phyloP scores from a whole-genome alignment of 2,888 invertebrate species.

The Chrysolina oricalcia region DNA sequence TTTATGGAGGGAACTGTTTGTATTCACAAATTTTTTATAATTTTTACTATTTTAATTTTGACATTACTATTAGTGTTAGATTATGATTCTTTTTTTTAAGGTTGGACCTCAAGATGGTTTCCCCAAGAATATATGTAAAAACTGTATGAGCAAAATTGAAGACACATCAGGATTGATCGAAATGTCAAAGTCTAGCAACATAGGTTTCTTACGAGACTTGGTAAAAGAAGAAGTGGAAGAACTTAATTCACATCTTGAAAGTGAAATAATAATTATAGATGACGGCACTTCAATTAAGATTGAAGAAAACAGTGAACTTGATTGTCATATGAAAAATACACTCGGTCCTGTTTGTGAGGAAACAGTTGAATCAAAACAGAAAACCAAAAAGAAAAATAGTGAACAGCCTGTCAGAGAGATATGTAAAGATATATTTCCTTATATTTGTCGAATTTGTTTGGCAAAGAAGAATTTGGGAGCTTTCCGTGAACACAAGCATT shows the following conservation, averaged over 20 bases:
- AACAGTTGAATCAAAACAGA: not conserved
- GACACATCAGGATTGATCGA: not conserved
- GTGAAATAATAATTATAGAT: conserved; percentile 8
- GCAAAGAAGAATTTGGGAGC: not conserved
- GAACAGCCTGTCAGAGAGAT: not conserved
- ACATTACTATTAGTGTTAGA: no score
- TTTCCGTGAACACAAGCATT: not conserved
- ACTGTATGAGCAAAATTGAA: not conserved
- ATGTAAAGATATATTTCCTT: not conserved
- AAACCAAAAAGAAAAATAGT: not conserved
- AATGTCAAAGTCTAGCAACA: not conserved
- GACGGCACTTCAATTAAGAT: conserved; percentile 12
- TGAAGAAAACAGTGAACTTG: conserved; percentile 4
- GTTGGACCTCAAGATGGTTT: not conserved
- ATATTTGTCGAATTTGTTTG: not conserved
- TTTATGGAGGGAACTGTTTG: no score
- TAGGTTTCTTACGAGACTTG: not conserved
- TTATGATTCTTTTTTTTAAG: not conserved
- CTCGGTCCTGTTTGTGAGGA: no score
- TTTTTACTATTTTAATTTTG: no score
- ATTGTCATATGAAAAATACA: not conserved
- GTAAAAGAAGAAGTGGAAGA: not conserved
- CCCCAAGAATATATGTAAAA: not conserved
- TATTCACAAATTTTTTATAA: no score
- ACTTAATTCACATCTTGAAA: not conserved